Evolutionary conservation across 2,888 invertebrate species (phyloP), one percentile per base, ranked within the genome.

Genomic region (Ophion ellenae): DNA sequence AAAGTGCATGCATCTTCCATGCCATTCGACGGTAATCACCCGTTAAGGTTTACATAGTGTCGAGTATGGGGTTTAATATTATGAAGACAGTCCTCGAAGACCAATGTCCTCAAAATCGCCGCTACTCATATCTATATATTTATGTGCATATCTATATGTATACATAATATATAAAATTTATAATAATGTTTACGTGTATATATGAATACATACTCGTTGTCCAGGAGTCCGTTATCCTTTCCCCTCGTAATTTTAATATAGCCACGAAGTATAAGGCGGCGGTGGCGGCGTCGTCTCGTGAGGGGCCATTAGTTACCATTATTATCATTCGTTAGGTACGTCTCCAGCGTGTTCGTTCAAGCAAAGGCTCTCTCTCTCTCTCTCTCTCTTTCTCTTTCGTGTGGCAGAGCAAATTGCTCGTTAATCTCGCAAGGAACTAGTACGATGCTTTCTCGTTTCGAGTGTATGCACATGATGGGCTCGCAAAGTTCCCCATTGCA

Each of bases 271-370:
- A 73, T 73, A 67, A 83, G 71, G 76, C 85, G 76, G 85, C 80
- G 69, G 75, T 81, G 75, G 85, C 83, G 76, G 71, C 83, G 61
- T 74, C 66, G 40, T 80, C 76, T 76, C 71, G 76, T 61, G 73
- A 67, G 83, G 85, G 85, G 66, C 83, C 83, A 86, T 86, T 86
- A 86, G 85, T 86, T 86, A 86, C 85, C 85, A 83, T 83, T 86
- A 86, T 86, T 86, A 86, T 86, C 85, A 86, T 86, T 83, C 85
- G 85, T 86, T 86, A 86, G 85, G 85, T 86, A 83, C 80, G 79
- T 83, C 76, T 80, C 53, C 73, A 57, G 63, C 66, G 64, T 70
- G 10, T 32, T 53, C 61, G 74, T 75, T 59, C 77, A 71, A 80
- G 75, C 75, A 70, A 63, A 67, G n/a, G 53, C 64, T 67, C 74